Evolutionary conservation across 2,113 vertebrate species (phyloP).

Genomic region (Eulemur macaco): DNA sequence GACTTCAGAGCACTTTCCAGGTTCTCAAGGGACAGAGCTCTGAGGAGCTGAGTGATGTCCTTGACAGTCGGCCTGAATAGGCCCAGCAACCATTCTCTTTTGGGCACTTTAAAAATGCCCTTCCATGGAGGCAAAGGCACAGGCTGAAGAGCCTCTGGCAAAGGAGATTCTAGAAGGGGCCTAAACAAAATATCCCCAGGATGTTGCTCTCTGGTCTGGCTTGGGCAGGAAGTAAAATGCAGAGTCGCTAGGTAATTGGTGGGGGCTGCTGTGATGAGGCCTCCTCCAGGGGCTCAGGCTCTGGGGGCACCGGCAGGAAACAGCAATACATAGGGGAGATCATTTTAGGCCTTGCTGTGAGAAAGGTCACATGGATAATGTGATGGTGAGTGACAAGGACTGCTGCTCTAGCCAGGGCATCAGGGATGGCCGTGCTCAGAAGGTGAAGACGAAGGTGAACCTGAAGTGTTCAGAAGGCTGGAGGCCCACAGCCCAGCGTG

Average conservation of each 20-base stretch:
- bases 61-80: not conserved
- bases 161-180: not conserved
- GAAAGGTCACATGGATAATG: not conserved
- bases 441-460: not conserved
- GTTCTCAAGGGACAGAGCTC: not conserved
- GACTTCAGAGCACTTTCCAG: not conserved
- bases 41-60: not conserved
- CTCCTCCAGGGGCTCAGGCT: not conserved
- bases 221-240: not conserved
- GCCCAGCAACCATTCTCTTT: not conserved
- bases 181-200: not conserved
- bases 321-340: not conserved
- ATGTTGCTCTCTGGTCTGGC: not conserved
- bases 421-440: accelerated
- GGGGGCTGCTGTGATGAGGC: not conserved
- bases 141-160: not conserved
- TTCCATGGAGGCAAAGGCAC: not conserved
- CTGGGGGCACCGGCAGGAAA: not conserved
- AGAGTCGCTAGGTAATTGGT: not conserved
- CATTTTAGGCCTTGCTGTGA: not conserved
- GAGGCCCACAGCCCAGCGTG: accelerated
- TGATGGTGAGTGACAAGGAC: not conserved
- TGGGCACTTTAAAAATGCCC: not conserved
- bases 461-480: not conserved
- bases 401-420: not conserved